Percentiles rank a stretch among this genome's conserved stretches.
These are phyloP conservation scores for Diorhabda sublineata DNA, from an alignment of 1,140 invertebrate species.

Conservation along the genomic window DNA sequence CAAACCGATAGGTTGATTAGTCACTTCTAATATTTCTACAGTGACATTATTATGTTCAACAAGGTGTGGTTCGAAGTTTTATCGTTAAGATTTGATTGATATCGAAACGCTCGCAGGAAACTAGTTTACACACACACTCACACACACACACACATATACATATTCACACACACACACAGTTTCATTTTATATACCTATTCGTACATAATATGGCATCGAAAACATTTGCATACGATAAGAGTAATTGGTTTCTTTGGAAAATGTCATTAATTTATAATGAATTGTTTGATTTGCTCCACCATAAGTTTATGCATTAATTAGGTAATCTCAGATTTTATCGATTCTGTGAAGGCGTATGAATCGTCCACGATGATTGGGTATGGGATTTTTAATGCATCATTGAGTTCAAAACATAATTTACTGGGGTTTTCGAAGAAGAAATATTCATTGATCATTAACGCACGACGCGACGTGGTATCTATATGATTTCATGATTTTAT, in stretches of 20 bases:
- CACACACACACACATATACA: neutral
- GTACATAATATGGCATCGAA: neutral
- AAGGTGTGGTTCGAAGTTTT: neutral
- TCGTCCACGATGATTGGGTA: too few species aligned
- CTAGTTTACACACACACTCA: neutral
- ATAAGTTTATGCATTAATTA: slow-evolving; percentile 1
- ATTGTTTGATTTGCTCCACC: neutral
- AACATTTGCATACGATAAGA: neutral
- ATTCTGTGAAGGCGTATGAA: too few species aligned
- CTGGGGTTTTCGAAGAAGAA: too few species aligned
- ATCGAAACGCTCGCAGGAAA: neutral
- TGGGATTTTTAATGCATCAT: too few species aligned
- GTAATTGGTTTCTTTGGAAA: slow-evolving; percentile 2
- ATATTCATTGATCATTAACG: too few species aligned
- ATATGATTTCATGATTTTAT: too few species aligned
- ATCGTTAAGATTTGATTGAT: neutral
- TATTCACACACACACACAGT: neutral
- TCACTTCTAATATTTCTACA: neutral
- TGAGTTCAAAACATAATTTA: too few species aligned
- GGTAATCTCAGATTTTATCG: too few species aligned
- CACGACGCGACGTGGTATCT: too few species aligned
- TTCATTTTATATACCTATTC: neutral
- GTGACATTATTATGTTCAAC: neutral
- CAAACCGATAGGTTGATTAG: neutral
- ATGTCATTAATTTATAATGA: neutral